Evolutionary conservation across 1,140 invertebrate genomes (phyloP), one percentile per base, ranked within the genome.

Genomic region (Seison nebaliae): DNA sequence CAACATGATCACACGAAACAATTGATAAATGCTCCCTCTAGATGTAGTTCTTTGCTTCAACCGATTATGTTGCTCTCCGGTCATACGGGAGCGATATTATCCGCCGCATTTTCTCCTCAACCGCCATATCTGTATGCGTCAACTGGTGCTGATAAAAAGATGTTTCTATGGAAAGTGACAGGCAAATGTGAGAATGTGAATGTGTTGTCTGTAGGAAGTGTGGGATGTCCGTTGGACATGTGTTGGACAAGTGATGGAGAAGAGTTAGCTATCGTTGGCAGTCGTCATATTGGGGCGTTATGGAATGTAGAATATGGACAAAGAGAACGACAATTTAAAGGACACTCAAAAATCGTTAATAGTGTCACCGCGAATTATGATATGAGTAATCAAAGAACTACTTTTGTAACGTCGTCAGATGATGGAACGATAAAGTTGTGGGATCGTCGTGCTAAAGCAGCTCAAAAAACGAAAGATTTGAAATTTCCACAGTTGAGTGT

Each of bases 161-260:
- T 98, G 45, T 81, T 75, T 55, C 65, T 96, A 45, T 98, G 91
- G 91, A 83, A 76, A 58, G 77, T 84, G 2, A 88, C 84, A 58
- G 86, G 79, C 4, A 83, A 98, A 52, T 96, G 86, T 64, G 83
- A 96, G 49, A 98, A 94, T 71, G 88, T 44, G 76, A 76, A 45
- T 69, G 74, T 6, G 68, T 96, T 65, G 56, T 70, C 33, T 69
- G 83, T 0, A 91, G 98, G 55, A 78, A 73, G 12, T 88, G 88
- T n/a, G 80, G 84, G 8, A 67, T 98, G 4, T 76, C 86, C 68
- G n/a, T n/a, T n/a, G n/a, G 84, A 98, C 57, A 56, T 94, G 1
- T 23, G 28, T 29, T 42, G 22, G 15, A 17, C 16, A n/a, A 72
- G 78, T 1, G 86, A 93, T 61, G 81, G 83, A 32, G 35, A 32